phyloP scores from a whole-genome alignment of 37 sponge, comb jelly and placozoan genomes.

The Aplysina aerophoba region DNA sequence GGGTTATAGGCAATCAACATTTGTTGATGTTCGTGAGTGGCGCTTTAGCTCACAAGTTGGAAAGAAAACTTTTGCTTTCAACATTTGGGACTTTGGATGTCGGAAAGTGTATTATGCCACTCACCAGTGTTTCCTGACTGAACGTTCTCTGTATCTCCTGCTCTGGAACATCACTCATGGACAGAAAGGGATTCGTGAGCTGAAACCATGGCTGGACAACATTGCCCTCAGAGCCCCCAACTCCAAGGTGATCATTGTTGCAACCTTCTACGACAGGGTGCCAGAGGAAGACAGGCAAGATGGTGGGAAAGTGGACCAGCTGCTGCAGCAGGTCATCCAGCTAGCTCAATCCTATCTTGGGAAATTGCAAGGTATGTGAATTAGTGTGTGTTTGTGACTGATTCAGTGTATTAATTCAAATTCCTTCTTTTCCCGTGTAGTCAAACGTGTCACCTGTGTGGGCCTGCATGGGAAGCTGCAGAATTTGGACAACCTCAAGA shows the following conservation, averaged over 20 bases:
- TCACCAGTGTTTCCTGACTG: conserved; percentile 95
- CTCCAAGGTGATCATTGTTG: conserved; percentile 86
- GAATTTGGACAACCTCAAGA: too few species aligned
- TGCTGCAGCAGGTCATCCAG: conserved; percentile 51
- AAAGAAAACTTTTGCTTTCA: conserved; percentile 64
- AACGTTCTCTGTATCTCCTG: conserved; percentile 90
- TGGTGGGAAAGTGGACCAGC: conserved; percentile 27
- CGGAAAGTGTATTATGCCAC: conserved; percentile 96
- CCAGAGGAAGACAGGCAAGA: conserved; percentile 50
- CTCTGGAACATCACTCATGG: conserved; percentile 84
- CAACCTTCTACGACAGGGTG: conserved; percentile 85
- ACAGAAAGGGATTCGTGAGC: conserved; percentile 74
- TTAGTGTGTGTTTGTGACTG: too few species aligned
- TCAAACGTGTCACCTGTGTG: conserved; percentile 43
- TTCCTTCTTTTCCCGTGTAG: background rate
- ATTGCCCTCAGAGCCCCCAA: conserved; percentile 85
- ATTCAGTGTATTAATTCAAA: too few species aligned
- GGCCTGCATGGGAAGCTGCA: conserved; percentile 47
- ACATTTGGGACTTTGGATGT: conserved; percentile 97
- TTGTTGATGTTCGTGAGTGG: conserved; percentile 93
- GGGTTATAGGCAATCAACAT: conserved; percentile 84
- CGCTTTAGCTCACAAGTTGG: conserved; percentile 52
- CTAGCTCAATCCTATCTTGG: conserved; percentile 42
- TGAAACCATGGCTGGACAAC: conserved; percentile 92
- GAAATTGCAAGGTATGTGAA: conserved; percentile 58